Conservation (phyloP, 2,888 invertebrate species). For the Phorcus lineatus region DNA sequence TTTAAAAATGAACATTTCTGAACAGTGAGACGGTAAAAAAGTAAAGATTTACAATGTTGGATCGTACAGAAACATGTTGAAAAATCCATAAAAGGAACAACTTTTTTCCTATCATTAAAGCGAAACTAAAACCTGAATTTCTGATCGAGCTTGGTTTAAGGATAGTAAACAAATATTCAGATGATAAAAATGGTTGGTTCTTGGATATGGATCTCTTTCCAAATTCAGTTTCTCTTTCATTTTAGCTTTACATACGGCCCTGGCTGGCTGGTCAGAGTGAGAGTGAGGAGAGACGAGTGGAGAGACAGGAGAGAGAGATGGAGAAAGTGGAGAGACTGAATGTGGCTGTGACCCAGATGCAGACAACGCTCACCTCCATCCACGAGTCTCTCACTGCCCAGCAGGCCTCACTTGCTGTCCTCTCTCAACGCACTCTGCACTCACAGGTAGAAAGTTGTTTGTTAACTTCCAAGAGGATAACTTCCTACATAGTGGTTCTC, state of each 20-base stretch:
- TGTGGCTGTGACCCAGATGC: neutral
- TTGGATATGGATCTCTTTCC: neutral
- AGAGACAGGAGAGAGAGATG: slow-evolving; percentile 47
- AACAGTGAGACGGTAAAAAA: no score
- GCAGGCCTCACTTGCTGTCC: neutral
- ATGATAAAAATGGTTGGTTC: neutral
- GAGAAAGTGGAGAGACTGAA: neutral
- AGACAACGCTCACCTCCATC: neutral
- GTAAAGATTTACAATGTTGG: no score
- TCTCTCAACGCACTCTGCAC: neutral
- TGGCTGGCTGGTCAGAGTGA: slow-evolving; percentile 54
- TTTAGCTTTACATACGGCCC: slow-evolving; percentile 55
- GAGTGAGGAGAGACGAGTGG: slow-evolving; percentile 45
- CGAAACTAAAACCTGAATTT: no score
- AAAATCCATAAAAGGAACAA: no score
- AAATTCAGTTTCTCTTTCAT: neutral
- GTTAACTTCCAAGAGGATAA: neutral
- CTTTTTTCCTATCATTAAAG: no score
- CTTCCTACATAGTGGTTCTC: no score
- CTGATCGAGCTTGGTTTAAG: no score
- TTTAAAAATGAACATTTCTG: no score
- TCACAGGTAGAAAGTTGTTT: neutral
- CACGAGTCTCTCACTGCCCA: neutral
- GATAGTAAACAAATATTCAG: no score
- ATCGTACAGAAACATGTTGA: no score